A percentile compares a stretch with the other conserved stretches of the same genome.
Evolutionary conservation across 92 coral and sea anemone species (phyloP).

Genomic region (Zoanthus gigantus): DNA sequence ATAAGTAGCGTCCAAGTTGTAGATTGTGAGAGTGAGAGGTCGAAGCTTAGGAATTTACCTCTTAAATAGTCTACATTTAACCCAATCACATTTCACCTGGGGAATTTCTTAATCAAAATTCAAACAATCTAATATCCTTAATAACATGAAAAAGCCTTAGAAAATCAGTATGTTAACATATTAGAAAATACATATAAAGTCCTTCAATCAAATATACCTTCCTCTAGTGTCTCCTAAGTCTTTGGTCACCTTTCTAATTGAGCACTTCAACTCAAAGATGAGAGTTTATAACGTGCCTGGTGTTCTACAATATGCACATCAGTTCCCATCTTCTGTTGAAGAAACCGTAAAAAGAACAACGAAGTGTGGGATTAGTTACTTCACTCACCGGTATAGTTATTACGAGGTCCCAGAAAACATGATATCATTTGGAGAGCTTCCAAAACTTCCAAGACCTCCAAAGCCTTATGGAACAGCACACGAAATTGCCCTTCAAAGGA

Average conservation of each 20-base stretch:
- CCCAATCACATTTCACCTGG: too few relatives aligned
- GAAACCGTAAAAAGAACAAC: conserved; percentile 55
- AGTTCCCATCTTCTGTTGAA: conserved; percentile 55
- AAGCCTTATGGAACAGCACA: conserved; percentile 28
- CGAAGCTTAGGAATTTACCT: too few relatives aligned
- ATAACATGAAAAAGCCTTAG: too few relatives aligned
- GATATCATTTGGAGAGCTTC: conserved; percentile 52
- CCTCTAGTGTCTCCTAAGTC: conserved; percentile 37
- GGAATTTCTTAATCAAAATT: too few relatives aligned
- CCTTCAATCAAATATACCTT: conserved; percentile 17
- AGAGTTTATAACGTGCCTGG: conserved; percentile 53
- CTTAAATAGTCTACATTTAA: too few relatives aligned
- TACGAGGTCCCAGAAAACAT: conserved; percentile 46
- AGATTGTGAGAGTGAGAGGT: too few relatives aligned
- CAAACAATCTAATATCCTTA: too few relatives aligned
- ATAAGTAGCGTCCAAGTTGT: too few relatives aligned
- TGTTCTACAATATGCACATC: conserved; percentile 46
- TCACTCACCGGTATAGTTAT: conserved; percentile 45
- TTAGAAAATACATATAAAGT: not conserved
- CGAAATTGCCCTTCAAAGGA: conserved; percentile 15
- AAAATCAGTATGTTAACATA: too few relatives aligned
- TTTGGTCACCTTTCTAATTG: conserved; percentile 49
- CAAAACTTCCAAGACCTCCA: conserved; percentile 41
- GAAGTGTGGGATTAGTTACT: conserved; percentile 48
- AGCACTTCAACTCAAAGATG: conserved; percentile 59